Base-by-base conservation (phyloP, 37 sponge, comb jelly and placozoan genomes). In the Lycopodina hypogea region DNA sequence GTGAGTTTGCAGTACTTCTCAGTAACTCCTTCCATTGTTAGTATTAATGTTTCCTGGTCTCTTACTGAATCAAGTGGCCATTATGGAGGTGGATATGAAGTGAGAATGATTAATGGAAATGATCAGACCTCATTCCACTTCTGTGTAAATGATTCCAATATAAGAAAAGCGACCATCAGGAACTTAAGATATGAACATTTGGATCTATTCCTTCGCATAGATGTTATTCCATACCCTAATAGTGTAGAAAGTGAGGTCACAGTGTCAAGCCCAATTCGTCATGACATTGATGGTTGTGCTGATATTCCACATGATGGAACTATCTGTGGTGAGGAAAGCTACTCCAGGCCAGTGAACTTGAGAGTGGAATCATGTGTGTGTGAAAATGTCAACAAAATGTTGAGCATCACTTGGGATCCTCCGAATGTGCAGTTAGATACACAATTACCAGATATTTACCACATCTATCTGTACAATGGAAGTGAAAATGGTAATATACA, bases 71-170 rank as follows among this genome's bases (percentile, higher is more conserved):
- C 12, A 7, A 8, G 19, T 68, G 69, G 37, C 8, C 19, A 38
- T 68, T 38, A 11, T 32, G 56, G 14, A 53, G 71, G 50, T 41
- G 71, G 71, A 17, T 70, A 41, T 41, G 24, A 70, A 70, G 6
- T 70, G 7, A 39, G 28, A 70, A 45, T 70, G 3, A 19, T 15
- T 11, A 70, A 48, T 70, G 50, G 34, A 19, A 19, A 39, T 38
- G 39, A 7, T 71, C 24, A 56, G 32, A 26, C 42, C 36, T 23
- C 23, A 11, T 6, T 7, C 6, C 53, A 57, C 56, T 29, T 55
- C 35, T 73, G 74, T 26, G 17, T 56, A 11, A 26, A 18, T 11
- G 22, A 70, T 41, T 15, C 45, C 14, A 70, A n/a, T 15, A 2
- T 9, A 35, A 42, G 14, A 15, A 70, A 26, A 21, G 19, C 29